A percentile compares a stretch with the other conserved stretches of the same genome.
These are phyloP conservation scores for Drosophila murphyi DNA, from an alignment of 1,140 invertebrate genomes.

Conservation along the genomic window DNA sequence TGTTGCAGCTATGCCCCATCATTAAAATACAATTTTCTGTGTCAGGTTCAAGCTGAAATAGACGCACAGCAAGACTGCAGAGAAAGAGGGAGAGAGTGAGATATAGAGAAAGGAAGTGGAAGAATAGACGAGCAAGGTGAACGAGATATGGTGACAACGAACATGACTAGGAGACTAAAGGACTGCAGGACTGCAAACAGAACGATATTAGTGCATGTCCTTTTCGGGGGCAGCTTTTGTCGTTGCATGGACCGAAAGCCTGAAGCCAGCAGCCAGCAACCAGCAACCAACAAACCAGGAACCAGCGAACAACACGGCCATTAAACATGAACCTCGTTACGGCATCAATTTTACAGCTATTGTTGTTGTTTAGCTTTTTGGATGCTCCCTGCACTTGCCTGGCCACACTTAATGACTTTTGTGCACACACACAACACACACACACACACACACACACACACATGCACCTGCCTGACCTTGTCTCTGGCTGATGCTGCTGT, in stretches of 20 bases:
- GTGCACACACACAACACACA: constrained; percentile 49
- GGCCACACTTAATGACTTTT: constrained; percentile 79
- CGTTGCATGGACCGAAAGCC: constrained; percentile 2
- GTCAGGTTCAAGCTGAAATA: constrained; percentile 75
- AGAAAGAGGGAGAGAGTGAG: not conserved
- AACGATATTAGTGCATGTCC: constrained; percentile 76
- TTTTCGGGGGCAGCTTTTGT: constrained; percentile 69
- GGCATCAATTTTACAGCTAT: constrained; percentile 53
- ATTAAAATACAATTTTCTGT: constrained; percentile 83
- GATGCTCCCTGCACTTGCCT: constrained; percentile 63
- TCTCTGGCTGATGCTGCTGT: constrained; percentile 30
- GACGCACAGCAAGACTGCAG: not conserved
- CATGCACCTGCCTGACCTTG: constrained; percentile 39
- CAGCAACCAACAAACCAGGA: constrained; percentile 7
- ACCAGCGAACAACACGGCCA: constrained; percentile 63
- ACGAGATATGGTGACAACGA: constrained; percentile 12
- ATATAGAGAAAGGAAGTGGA: not conserved
- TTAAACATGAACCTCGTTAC: constrained; percentile 83
- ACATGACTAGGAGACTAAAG: constrained; percentile 50
- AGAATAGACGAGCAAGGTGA: not conserved
- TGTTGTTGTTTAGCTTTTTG: constrained; percentile 61
- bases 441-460: constrained; percentile 23
- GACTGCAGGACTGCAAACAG: constrained; percentile 30
- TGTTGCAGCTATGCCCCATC: constrained; percentile 61
- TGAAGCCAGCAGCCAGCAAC: constrained; percentile 23